Conservation (phyloP, 2,888 invertebrate genomes). For the Conistra vaccinii region DNA sequence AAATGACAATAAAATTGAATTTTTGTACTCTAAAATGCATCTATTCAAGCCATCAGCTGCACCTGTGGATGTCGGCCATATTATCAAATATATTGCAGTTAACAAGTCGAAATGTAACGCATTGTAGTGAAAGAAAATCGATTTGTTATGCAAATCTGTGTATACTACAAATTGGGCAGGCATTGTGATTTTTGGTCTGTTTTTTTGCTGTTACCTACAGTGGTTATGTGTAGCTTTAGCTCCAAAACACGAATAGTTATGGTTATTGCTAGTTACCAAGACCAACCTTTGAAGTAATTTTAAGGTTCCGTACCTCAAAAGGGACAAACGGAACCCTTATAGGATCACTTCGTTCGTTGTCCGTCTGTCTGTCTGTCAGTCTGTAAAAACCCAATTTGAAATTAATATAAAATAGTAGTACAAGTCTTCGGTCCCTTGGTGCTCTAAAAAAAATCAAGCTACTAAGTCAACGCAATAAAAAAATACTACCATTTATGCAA, state of each 20-base stretch:
- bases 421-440: too few species aligned
- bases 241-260: neutral
- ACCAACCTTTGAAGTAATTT: neutral
- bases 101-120: slow-evolving; percentile 7
- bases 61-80: slow-evolving; percentile 10
- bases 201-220: slow-evolving; percentile 8
- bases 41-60: slow-evolving; percentile 13
- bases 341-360: too few species aligned
- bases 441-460: too few species aligned
- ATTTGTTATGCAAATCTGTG: slow-evolving; percentile 46
- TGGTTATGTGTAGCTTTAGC: neutral
- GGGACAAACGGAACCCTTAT: too few species aligned
- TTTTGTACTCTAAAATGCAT: neutral
- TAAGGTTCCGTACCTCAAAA: too few species aligned
- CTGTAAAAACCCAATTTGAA: too few species aligned
- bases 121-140: slow-evolving; percentile 2
- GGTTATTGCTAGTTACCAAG: neutral
- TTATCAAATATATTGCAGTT: slow-evolving; percentile 13
- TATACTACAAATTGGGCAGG: slow-evolving; percentile 4
- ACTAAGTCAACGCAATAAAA: too few species aligned
- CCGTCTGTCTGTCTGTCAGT: too few species aligned
- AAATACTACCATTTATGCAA: too few species aligned
- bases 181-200: slow-evolving; percentile 22
- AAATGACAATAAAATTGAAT: slow-evolving; percentile 17
- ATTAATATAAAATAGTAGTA: too few species aligned